Evolutionary conservation across 2,113 vertebrate species (phyloP), one percentile per base, ranked within the genome.

Genomic region (Telmatochromis brichardi): DNA sequence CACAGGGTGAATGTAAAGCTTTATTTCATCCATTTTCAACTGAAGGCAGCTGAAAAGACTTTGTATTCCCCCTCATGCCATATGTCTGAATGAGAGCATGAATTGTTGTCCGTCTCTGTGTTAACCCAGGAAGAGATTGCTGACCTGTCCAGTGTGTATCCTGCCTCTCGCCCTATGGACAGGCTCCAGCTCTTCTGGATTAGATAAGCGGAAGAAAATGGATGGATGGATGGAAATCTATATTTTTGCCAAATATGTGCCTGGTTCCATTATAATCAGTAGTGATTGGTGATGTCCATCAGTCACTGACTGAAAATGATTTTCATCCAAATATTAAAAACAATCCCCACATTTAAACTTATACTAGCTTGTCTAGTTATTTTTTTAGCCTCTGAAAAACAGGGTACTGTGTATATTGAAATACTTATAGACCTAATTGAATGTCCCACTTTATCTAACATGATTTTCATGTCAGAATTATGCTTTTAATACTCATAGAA

Each of bases 121-220:
- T 76, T 50, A 76, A 28, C 6, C 23, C 9, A 12, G 42, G 9
- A 76, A 76, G 6, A 76, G 23, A 50, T 47, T 50, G 15, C 2
- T 19, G 3, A 76, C 15, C 71, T 19, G 23, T 47, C 15, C 71
- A 50, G 42, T 17, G 42, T 50, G 71, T 31, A 76, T 19, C 42
- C 42, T 31, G 42, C 42, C 6, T 47, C 71, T 76, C 15, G 1
- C 9, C 14, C 71, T 76, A 76, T 50, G 23, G 23, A 76, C 42
- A 1, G 6, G 9, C 2, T 50, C 71, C 40, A 47, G 71, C 23
- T 5, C 6, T 2, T 14, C 9, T 76, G 71, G 42, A 76, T 76
- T 47, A 19, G 14, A 47, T 47, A 47, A 12, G 15, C 0, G 2
- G 23, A 76, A 28, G 65, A 47, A 28, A 17, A 45, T 26, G 5